phyloP scores from a whole-genome alignment of 1,140 invertebrate species.

The Kradibia gibbosae region DNA sequence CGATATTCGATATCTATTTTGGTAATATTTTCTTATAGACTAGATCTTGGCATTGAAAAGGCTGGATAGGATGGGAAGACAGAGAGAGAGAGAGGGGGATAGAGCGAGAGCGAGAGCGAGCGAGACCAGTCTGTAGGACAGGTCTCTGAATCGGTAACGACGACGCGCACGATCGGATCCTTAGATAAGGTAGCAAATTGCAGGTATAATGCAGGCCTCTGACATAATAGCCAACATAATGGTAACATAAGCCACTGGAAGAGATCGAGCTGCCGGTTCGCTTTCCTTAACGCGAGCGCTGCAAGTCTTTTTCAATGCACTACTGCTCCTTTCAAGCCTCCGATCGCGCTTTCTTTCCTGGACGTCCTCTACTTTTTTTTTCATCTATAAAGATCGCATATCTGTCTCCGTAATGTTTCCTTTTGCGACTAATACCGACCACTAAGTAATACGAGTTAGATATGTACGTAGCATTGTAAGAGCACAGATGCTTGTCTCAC shows the following conservation, averaged over 20 bases:
- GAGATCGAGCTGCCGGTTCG: slow-evolving; percentile 49
- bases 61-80: not conserved
- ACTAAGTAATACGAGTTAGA: slow-evolving; percentile 11
- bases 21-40: slow-evolving; percentile 49
- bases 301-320: slow-evolving; percentile 53
- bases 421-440: slow-evolving; percentile 14
- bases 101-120: too few species aligned
- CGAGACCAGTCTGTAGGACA: not conserved
- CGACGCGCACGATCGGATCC: slow-evolving; percentile 59
- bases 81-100: too few species aligned
- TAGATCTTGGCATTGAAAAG: not conserved
- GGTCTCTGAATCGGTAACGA: slow-evolving; percentile 32
- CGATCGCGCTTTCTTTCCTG: slow-evolving; percentile 25
- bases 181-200: slow-evolving; percentile 67
- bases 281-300: slow-evolving; percentile 39
- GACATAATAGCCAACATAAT: slow-evolving; percentile 65
- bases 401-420: slow-evolving; percentile 51
- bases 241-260: slow-evolving; percentile 63
- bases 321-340: slow-evolving; percentile 67
- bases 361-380: slow-evolving; percentile 19
- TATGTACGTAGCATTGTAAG: not conserved
- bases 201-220: slow-evolving; percentile 67
- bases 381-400: slow-evolving; percentile 58
- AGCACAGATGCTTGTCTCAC: not conserved
- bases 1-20: slow-evolving; percentile 50